A percentile compares a stretch with the other conserved stretches of the same genome.
Conservation (phyloP, 2,113 vertebrate genomes). For the Calonectris borealis region DNA sequence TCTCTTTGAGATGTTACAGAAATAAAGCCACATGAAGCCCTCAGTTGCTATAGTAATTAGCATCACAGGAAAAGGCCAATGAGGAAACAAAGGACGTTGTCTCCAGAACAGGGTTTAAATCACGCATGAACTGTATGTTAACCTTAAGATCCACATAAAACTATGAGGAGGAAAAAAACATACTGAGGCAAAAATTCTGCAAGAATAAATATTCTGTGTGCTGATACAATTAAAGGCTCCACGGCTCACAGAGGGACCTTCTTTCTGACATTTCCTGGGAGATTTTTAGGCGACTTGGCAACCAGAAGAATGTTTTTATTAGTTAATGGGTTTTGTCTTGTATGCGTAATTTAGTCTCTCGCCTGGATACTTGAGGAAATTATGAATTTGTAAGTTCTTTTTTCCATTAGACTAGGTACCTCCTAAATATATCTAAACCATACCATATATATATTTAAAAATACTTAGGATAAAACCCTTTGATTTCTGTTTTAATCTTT, state of each 20-base stretch:
- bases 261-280: neutral
- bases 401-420: neutral
- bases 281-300: neutral
- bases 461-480: neutral
- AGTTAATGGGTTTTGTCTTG: neutral
- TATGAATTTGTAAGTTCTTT: neutral
- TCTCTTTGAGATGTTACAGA: neutral
- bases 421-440: neutral
- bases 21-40: neutral
- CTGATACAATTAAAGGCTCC: neutral
- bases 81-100: neutral
- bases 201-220: neutral
- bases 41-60: constrained; percentile 19
- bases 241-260: neutral
- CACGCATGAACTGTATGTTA: neutral
- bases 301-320: constrained; percentile 17
- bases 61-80: neutral
- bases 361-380: neutral
- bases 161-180: neutral
- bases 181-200: neutral
- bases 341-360: neutral
- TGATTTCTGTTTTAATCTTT: neutral
- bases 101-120: constrained; percentile 1
- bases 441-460: neutral
- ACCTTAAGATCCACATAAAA: neutral